phyloP scores from a whole-genome alignment of 1,140 invertebrate species.

The Drosophila lowei region DNA sequence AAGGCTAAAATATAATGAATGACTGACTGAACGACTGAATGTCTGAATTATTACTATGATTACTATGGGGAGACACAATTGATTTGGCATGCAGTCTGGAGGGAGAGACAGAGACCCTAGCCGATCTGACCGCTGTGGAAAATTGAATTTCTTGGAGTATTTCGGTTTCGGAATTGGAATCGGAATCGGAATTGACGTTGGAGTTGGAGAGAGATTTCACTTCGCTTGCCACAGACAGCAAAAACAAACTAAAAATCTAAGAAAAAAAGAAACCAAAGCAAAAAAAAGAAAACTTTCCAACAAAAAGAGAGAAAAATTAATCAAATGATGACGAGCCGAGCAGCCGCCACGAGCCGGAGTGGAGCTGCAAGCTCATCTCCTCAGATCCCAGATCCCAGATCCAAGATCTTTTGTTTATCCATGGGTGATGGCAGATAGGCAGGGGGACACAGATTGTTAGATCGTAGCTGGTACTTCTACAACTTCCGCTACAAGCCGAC shows the following conservation, averaged over 20 bases:
- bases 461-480: constrained; percentile 25
- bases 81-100: constrained; percentile 69
- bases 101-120: constrained; percentile 53
- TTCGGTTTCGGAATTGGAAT: constrained; percentile 32
- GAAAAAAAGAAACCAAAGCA: constrained; percentile 29
- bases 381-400: background rate
- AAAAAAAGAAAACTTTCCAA: constrained; percentile 69
- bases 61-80: constrained; percentile 65
- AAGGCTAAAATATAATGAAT: constrained; percentile 9
- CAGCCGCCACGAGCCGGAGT: constrained; percentile 44
- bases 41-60: constrained; percentile 59
- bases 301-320: constrained; percentile 64
- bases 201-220: constrained; percentile 68
- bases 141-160: constrained; percentile 56
- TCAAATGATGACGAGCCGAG: constrained; percentile 69
- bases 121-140: constrained; percentile 71
- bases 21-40: constrained; percentile 20
- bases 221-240: constrained; percentile 55
- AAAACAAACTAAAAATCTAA: constrained; percentile 12
- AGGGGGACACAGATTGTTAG: constrained; percentile 17
- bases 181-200: constrained; percentile 13
- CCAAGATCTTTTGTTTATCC: constrained; percentile 16
- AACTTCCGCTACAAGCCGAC: constrained; percentile 68
- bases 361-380: constrained; percentile 74
- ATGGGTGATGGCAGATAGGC: background rate